A percentile compares a stretch with the other conserved stretches of the same genome.
phyloP scores from a whole-genome alignment of 1,140 invertebrate genomes.

The Aphelenchoides besseyi region DNA sequence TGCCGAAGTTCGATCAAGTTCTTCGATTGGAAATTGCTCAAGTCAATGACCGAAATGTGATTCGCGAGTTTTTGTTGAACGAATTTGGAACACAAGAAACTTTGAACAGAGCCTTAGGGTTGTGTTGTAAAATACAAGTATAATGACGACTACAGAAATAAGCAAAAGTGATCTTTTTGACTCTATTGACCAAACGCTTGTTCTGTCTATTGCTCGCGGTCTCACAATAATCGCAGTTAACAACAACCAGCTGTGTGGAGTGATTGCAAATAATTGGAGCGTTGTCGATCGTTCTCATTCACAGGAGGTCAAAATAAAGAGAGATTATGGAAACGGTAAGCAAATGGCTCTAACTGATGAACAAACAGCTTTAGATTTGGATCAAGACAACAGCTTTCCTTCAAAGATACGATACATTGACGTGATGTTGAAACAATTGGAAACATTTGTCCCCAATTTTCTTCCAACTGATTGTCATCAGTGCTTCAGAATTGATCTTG shows the following conservation, averaged over 20 bases:
- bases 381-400: neutral
- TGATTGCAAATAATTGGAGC: neutral
- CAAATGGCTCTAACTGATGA: neutral
- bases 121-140: neutral
- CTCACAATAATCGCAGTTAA: neutral
- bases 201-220: neutral
- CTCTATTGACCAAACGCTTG: neutral
- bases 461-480: neutral
- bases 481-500: neutral
- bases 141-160: neutral
- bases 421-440: neutral
- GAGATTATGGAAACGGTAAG: conserved; percentile 13
- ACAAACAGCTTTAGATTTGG: neutral
- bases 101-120: neutral
- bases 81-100: neutral
- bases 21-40: neutral
- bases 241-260: neutral
- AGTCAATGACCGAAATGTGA: neutral
- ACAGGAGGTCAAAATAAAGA: neutral
- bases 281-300: neutral
- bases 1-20: neutral
- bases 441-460: neutral
- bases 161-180: neutral
- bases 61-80: neutral
- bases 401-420: neutral